phyloP scores from a whole-genome alignment of 2,113 vertebrate genomes.

The Neogobius melanostomus region DNA sequence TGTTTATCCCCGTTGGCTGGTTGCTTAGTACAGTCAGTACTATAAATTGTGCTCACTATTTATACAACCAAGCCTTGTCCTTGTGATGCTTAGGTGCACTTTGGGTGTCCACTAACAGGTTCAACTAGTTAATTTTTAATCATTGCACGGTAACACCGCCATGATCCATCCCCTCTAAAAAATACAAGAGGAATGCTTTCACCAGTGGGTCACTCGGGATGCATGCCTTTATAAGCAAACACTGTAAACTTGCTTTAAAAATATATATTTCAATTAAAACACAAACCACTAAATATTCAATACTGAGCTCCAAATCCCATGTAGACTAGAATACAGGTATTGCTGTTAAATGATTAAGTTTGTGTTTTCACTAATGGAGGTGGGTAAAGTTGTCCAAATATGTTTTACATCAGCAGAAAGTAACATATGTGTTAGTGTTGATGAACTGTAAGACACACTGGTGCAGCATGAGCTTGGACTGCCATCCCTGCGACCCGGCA shows the following conservation, averaged over 20 bases:
- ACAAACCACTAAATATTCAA: too few relatives aligned
- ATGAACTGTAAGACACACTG: too few relatives aligned
- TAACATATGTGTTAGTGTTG: too few relatives aligned
- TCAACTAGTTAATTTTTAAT: constrained; percentile 71
- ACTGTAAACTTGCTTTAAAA: constrained; percentile 3
- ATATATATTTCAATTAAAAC: too few relatives aligned
- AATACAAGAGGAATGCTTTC: constrained; percentile 50
- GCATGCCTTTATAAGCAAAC: constrained; percentile 13
- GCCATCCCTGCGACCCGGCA: too few relatives aligned
- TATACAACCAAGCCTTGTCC: constrained; percentile 13
- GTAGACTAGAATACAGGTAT: too few relatives aligned
- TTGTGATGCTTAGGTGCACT: constrained; percentile 40
- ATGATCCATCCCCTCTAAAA: constrained; percentile 52
- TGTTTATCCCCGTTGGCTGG: neutral
- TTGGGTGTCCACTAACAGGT: constrained; percentile 63
- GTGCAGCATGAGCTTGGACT: too few relatives aligned
- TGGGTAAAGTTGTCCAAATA: too few relatives aligned
- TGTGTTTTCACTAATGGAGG: too few relatives aligned
- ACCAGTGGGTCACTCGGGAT: constrained; percentile 11
- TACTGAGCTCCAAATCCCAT: too few relatives aligned
- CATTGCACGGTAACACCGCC: constrained; percentile 30
- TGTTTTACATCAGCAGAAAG: too few relatives aligned
- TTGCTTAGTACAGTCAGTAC: neutral
- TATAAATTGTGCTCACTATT: neutral
- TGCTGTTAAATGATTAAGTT: too few relatives aligned